Evolutionary conservation across 2,113 vertebrate species (phyloP).

Genomic region (Murina feae): DNA sequence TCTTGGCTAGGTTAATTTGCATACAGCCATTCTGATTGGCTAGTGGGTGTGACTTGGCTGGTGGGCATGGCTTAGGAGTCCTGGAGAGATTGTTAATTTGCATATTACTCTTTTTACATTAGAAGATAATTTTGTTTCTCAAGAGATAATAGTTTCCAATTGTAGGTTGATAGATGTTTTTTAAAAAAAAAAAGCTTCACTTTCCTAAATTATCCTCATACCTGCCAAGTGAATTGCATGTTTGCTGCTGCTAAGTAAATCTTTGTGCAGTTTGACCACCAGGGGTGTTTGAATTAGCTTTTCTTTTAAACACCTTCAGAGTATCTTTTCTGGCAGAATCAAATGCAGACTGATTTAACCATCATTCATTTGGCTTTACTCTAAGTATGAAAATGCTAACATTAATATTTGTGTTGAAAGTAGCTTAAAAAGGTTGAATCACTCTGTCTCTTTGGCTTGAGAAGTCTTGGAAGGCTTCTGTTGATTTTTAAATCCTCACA

Average conservation of each 20-base stretch:
- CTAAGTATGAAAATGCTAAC: background rate
- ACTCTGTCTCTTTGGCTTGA: background rate
- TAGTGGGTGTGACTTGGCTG: too few species aligned
- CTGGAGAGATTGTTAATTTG: too few species aligned
- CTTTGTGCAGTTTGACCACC: background rate
- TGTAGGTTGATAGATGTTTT: background rate
- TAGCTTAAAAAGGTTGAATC: background rate
- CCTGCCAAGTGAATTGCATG: background rate
- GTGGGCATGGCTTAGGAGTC: too few species aligned
- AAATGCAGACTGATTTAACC: background rate
- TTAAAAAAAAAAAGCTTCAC: background rate
- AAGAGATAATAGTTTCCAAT: background rate
- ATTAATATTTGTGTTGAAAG: background rate
- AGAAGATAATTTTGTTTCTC: background rate
- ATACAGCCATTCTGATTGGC: too few species aligned
- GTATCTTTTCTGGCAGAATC: background rate
- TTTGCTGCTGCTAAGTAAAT: background rate
- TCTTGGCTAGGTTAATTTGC: too few species aligned
- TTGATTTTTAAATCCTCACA: background rate
- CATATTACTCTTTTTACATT: too few species aligned
- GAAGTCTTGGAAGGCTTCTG: background rate
- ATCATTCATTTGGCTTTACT: background rate
- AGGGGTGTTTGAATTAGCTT: background rate
- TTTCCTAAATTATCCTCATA: background rate
- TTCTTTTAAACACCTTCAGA: background rate